Percentiles rank a stretch among this genome's conserved stretches.
These are phyloP conservation scores for Dasysyrphus tricinctus DNA, from an alignment of 2,888 invertebrate genomes.

Conservation along the genomic window DNA sequence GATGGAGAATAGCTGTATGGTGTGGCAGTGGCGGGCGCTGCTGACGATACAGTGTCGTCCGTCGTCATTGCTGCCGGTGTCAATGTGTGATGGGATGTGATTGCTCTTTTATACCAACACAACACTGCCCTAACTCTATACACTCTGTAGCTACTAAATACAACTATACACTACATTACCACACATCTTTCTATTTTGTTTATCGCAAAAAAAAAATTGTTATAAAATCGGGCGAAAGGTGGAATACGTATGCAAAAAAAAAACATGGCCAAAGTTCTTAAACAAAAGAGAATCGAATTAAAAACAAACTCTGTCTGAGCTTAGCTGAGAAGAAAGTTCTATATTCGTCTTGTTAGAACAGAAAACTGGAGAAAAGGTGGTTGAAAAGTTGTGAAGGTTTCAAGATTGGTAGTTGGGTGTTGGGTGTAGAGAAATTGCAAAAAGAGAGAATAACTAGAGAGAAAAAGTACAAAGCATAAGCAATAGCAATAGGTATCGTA, in stretches of 20 bases:
- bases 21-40: slow-evolving; percentile 1
- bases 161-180: background rate
- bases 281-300: slow-evolving; percentile 51
- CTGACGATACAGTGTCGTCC: background rate
- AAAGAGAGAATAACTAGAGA: slow-evolving; percentile 4
- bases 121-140: background rate
- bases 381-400: slow-evolving; percentile 6
- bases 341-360: background rate
- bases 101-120: slow-evolving; percentile 35
- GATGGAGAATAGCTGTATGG: background rate
- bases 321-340: slow-evolving; percentile 17
- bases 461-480: background rate
- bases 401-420: background rate
- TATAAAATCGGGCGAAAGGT: background rate
- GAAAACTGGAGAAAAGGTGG: slow-evolving; percentile 7
- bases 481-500: background rate
- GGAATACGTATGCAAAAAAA: background rate
- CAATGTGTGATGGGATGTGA: slow-evolving; percentile 16
- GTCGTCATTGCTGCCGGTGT: background rate
- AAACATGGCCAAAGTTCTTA: slow-evolving; percentile 9
- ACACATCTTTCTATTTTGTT: slow-evolving; percentile 25
- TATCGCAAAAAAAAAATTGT: slow-evolving; percentile 5
- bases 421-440: slow-evolving; percentile 4
- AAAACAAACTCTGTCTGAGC: slow-evolving; percentile 38
- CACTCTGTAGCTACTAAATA: background rate